A percentile compares a stretch with the other conserved stretches of the same genome.
phyloP scores from a whole-genome alignment of 35 echinoderm and acorn worm species.

The Holothuria glaberrima region DNA sequence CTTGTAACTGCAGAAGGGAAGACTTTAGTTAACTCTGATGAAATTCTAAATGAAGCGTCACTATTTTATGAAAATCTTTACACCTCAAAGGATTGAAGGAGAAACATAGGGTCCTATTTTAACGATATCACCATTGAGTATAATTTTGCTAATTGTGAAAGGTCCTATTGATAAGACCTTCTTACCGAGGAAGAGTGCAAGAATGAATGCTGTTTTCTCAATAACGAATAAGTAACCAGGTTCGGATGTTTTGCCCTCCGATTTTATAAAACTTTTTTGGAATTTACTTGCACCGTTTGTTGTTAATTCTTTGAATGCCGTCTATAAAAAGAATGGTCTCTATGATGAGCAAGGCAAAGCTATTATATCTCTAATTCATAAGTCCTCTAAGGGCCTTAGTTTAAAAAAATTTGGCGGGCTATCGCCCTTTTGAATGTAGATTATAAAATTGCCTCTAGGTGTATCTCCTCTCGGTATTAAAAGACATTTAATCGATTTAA shows the following conservation, averaged over 20 bases:
- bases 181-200: slow-evolving; percentile 27
- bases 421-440: slow-evolving; percentile 11
- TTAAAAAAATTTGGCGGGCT: not conserved
- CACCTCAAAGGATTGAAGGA: too few species aligned
- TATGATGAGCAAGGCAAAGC: not conserved
- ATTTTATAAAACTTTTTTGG: slow-evolving; percentile 45
- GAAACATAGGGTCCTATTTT: too few species aligned
- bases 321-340: not conserved
- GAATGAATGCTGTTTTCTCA: not conserved
- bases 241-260: not conserved
- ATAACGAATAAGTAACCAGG: slow-evolving; percentile 23
- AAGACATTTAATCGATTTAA: not conserved
- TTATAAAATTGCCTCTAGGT: slow-evolving; percentile 22
- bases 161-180: not conserved
- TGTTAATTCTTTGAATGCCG: slow-evolving; percentile 7
- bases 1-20: too few species aligned
- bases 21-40: too few species aligned
- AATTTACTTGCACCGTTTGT: not conserved
- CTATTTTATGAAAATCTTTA: too few species aligned
- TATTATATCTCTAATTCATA: slow-evolving; percentile 7
- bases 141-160: too few species aligned
- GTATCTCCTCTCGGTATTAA: not conserved
- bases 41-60: too few species aligned
- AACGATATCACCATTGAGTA: too few species aligned
- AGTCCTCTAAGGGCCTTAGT: not conserved